Percentiles rank a stretch among this genome's conserved stretches.
phyloP scores from a whole-genome alignment of 2,113 vertebrate species.

The Cyprinodon variegatus region DNA sequence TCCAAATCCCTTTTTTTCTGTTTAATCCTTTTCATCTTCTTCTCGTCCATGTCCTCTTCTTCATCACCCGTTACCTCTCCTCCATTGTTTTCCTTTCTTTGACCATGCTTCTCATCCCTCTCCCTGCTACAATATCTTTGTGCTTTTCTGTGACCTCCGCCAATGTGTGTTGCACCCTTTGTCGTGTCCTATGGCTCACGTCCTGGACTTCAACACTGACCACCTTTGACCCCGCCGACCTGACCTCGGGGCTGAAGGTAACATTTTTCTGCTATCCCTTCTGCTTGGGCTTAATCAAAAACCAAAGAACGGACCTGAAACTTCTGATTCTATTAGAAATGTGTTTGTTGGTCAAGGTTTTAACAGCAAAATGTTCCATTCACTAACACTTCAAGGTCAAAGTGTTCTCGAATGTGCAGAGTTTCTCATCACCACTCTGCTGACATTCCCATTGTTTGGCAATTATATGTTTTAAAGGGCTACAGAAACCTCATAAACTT shows the following conservation, averaged over 20 bases:
- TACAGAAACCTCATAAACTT: slow-evolving; percentile 11
- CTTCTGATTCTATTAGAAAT: slow-evolving; percentile 57
- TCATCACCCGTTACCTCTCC: slow-evolving; percentile 19
- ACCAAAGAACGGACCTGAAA: not conserved
- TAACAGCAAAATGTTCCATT: slow-evolving; percentile 59
- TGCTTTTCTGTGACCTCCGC: slow-evolving; percentile 62
- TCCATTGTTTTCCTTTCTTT: slow-evolving; percentile 6
- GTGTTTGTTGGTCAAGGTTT: slow-evolving; percentile 59
- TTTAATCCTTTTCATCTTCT: slow-evolving; percentile 48
- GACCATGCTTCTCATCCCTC: slow-evolving; percentile 27
- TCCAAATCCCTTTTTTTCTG: slow-evolving; percentile 35
- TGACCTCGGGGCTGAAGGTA: slow-evolving; percentile 78
- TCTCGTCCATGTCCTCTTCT: slow-evolving; percentile 17
- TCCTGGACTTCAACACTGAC: slow-evolving; percentile 77
- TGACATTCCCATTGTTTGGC: slow-evolving; percentile 85
- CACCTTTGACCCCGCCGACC: slow-evolving; percentile 70
- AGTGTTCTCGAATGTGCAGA: slow-evolving; percentile 82
- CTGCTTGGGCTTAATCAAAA: slow-evolving; percentile 59
- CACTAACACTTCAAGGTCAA: slow-evolving; percentile 70
- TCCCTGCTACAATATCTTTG: slow-evolving; percentile 57
- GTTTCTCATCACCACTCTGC: slow-evolving; percentile 78
- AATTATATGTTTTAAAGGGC: slow-evolving; percentile 40
- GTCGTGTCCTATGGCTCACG: slow-evolving; percentile 77
- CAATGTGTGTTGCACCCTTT: slow-evolving; percentile 72
- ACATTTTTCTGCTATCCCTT: slow-evolving; percentile 76